Base-by-base conservation (phyloP, 2,113 vertebrate genomes). In the Paradisaea rubra region DNA sequence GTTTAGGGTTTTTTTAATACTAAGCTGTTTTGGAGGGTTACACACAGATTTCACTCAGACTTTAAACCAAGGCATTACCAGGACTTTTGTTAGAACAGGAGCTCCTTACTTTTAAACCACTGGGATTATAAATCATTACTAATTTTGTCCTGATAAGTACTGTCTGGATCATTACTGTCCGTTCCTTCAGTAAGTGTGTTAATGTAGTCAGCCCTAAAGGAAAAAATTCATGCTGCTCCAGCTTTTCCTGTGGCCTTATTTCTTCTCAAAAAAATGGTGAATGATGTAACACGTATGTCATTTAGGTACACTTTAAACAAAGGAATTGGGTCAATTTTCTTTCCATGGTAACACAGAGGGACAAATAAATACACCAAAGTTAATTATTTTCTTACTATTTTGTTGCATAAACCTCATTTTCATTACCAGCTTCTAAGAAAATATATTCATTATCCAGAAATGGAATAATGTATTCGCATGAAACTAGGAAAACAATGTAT, bases 11-110 rank as follows among this genome's bases (percentile, higher is more conserved):
- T 56, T 66, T 68, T 80, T 21, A 73, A 77, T 89, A 47, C 60
- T 91, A 86, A 94, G 59, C 89, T 81, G 57, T 88, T 95, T 82
- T 44, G 57, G 49, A 82, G 24, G 33, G 89, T 81, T 88, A 63
- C 81, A 83, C 33, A 21, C 23, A 79, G 91, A 89, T 94, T 94
- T 89, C n/a, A 6, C 45, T 86, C 7, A 2, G 90, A 83, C 86
- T 73, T 92, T 93, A 95, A 93, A 86, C 25, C 72, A 64, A 89
- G 37, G 79, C 52, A 91, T 95, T 95, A 95, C 82, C 47, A 68
- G 85, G 80, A 86, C 79, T 94, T 95, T 25, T 81, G 72, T 70
- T 84, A 50, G 81, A 93, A 77, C 72, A 61, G 79, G 85, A 92
- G 74, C 68, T 90, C 85, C 42, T 89, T 92, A 33, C 65, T 92